phyloP scores from a whole-genome alignment of 2,797 vertebrate genomes.

The Harpagifer antarcticus region DNA sequence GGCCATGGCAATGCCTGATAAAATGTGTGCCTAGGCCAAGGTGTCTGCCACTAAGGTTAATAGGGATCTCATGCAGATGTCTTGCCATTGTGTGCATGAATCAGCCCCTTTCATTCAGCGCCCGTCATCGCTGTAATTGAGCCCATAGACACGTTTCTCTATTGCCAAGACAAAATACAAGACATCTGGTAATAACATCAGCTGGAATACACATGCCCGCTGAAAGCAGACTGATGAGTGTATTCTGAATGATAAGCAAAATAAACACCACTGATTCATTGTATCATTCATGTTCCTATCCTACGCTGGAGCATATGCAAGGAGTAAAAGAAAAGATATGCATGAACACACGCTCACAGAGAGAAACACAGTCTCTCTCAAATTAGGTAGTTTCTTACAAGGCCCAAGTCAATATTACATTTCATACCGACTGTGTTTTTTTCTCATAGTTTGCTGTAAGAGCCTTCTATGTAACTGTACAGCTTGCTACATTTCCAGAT shows the following conservation, averaged over 20 bases:
- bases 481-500: constrained; percentile 77
- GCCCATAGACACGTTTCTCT: constrained; percentile 75
- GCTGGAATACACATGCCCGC: constrained; percentile 74
- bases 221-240: constrained; percentile 77
- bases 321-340: constrained; percentile 56
- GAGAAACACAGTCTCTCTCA: constrained; percentile 35
- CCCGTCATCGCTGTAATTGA: constrained; percentile 82
- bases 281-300: constrained; percentile 58
- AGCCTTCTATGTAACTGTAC: constrained; percentile 71
- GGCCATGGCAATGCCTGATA: constrained; percentile 72
- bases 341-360: constrained; percentile 35
- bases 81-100: constrained; percentile 79
- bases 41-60: constrained; percentile 78
- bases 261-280: constrained; percentile 68
- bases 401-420: constrained; percentile 73
- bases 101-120: constrained; percentile 80
- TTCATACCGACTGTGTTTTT: constrained; percentile 63
- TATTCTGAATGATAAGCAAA: constrained; percentile 79
- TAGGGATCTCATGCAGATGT: constrained; percentile 82
- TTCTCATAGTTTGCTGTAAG: constrained; percentile 57
- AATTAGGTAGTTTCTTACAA: constrained; percentile 66
- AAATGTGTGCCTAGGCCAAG: constrained; percentile 72
- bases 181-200: constrained; percentile 86
- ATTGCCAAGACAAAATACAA: constrained; percentile 80
- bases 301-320: constrained; percentile 46